These are phyloP conservation scores for Ctenomys sociabilis DNA, from an alignment of 2,113 vertebrate species.

Conservation along the genomic window DNA sequence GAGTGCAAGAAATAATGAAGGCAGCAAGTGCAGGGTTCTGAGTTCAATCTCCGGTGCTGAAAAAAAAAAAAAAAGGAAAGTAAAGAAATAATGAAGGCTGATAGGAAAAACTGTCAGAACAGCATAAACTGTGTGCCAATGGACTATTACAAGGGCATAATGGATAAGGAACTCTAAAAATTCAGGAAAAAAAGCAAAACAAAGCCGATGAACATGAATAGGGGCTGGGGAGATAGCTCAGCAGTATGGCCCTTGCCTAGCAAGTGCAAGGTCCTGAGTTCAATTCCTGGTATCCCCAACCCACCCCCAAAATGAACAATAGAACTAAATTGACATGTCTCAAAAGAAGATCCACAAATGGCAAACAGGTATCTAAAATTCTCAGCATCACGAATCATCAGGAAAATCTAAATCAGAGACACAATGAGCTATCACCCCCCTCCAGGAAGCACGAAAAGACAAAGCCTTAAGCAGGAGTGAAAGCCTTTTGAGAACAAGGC, in stretches of 20 bases:
- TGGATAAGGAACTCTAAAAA: background rate
- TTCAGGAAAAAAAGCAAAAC: background rate
- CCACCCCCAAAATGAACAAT: background rate
- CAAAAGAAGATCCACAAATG: background rate
- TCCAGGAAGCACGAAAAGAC: background rate
- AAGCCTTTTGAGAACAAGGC: no score
- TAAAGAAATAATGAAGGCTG: background rate
- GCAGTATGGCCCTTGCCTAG: no score
- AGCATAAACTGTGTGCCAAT: background rate
- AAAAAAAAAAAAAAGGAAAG: no score
- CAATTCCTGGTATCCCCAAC: background rate
- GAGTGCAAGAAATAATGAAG: background rate
- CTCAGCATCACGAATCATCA: background rate
- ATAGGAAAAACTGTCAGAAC: no score
- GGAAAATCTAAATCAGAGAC: background rate
- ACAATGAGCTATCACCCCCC: background rate
- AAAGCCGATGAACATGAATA: background rate
- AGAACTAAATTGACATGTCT: background rate
- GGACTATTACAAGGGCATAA: background rate
- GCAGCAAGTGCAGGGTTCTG: no score
- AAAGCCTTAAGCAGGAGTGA: background rate
- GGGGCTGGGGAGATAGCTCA: background rate
- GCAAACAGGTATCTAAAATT: background rate
- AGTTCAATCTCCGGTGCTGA: no score
- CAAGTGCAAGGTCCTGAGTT: background rate